These are phyloP conservation scores for Pteria penguin DNA, from an alignment of 2,888 invertebrate genomes.

Conservation along the genomic window DNA sequence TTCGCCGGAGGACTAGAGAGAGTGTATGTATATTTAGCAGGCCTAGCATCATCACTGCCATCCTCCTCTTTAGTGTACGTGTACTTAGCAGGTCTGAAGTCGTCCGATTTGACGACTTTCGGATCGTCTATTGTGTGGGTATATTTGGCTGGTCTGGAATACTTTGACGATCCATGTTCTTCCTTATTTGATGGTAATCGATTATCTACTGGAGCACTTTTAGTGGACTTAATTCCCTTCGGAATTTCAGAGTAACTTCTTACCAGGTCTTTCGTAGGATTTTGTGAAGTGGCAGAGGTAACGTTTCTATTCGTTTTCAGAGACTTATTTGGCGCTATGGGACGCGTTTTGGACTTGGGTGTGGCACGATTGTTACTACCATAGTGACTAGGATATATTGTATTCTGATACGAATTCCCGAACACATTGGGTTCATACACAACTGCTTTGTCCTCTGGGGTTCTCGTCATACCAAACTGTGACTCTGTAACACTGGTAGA, in stretches of 20 bases:
- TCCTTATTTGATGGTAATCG: background rate
- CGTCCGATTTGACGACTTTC: background rate
- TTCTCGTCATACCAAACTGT: constrained; percentile 1
- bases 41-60: background rate
- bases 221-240: background rate
- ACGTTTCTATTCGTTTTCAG: background rate
- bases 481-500: background rate
- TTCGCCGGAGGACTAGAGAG: background rate
- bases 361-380: background rate
- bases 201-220: background rate
- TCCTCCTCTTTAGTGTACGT: constrained; percentile 18
- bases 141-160: constrained; percentile 3
- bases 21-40: constrained; percentile 5
- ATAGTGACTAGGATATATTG: background rate
- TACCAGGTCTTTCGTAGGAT: background rate
- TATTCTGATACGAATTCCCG: background rate
- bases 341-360: background rate
- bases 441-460: background rate
- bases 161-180: background rate
- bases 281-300: background rate
- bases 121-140: background rate
- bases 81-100: constrained; percentile 20
- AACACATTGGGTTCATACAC: background rate
- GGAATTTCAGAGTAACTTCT: background rate
- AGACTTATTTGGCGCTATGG: background rate